Evolutionary conservation across 2,797 vertebrate species (phyloP), one percentile per base, ranked within the genome.

Genomic region (Sebastolobus alascanus): DNA sequence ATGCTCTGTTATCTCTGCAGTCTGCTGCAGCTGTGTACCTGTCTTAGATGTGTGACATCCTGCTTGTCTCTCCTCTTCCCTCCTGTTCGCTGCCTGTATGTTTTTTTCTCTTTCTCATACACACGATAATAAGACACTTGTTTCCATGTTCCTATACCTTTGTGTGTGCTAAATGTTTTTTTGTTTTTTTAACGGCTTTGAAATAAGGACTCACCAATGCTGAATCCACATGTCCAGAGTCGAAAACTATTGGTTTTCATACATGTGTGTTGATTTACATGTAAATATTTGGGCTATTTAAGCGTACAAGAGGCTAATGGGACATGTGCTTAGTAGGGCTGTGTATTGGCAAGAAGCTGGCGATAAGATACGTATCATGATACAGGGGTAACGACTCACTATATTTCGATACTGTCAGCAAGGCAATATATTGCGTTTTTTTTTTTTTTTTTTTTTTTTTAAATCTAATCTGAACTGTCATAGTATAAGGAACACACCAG

Each of bases 1-100:
- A 25, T 89, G 85, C 73, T 84, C 83, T 87, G 83, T 93, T 82
- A 73, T 93, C 90, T 93, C 92, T 94, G 91, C 92, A 93, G 94
- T 87, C 90, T 94, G 90, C 90, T 94, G 91, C 94, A 93, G 93
- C 93, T 95, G 92, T 94, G 93, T 89, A 94, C 93, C 92, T 95
- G 94, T 95, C 93, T 95, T 94, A 94, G 94, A 94, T 95, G 94
- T 95, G 91, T 94, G 91, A 93, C 94, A 80, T 94, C 93, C 93
- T 94, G 89, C 90, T 92, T 94, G 92, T 94, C 93, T 93, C 91
- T 93, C 78, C 93, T 94, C 87, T 86, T 95, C 88, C 94, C 92
- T 94, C 93, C 94, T 90, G 92, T 93, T 80, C 93, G 90, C 92
- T 94, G 94, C 92, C 93, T 95, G 94, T 95, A 94, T 93, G 94